phyloP scores from a whole-genome alignment of 1,140 invertebrate species.

The Amyelois transitella region DNA sequence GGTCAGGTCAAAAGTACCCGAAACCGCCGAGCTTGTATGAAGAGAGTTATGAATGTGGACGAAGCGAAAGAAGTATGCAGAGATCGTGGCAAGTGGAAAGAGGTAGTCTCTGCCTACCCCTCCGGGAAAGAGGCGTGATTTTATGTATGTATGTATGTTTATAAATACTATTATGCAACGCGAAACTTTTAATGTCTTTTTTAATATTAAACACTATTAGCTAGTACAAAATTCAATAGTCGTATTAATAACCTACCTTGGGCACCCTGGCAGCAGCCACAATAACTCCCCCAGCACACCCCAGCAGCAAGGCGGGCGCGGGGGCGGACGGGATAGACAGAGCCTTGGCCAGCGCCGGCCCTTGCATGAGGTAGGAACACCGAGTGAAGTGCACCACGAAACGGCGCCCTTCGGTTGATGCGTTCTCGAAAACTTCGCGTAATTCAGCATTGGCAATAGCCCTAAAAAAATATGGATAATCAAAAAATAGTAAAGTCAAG shows the following conservation, averaged over 20 bases:
- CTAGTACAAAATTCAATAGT: not conserved
- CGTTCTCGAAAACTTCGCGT: conserved; percentile 27
- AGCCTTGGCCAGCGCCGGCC: conserved; percentile 22
- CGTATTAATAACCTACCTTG: not conserved
- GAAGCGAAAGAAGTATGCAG: no score
- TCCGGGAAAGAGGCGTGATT: no score
- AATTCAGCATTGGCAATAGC: conserved; percentile 52
- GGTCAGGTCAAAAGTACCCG: no score
- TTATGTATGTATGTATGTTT: no score
- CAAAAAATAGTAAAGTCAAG: no score
- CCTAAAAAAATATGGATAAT: conserved; percentile 32
- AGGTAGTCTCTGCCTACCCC: no score
- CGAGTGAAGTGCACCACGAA: conserved; percentile 63
- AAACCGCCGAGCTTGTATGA: no score
- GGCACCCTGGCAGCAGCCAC: conserved; percentile 23
- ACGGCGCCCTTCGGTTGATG: conserved; percentile 25
- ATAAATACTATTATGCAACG: no score
- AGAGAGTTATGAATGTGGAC: no score
- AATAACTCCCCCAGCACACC: conserved; percentile 51
- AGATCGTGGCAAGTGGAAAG: no score
- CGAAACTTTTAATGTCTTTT: not conserved
- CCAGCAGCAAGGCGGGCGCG: conserved; percentile 38
- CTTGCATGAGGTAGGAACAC: conserved; percentile 60
- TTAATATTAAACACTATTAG: not conserved
- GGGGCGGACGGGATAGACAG: conserved; percentile 11